Base-by-base conservation (phyloP, 2,113 vertebrate genomes). In the Butastur rufipennis region DNA sequence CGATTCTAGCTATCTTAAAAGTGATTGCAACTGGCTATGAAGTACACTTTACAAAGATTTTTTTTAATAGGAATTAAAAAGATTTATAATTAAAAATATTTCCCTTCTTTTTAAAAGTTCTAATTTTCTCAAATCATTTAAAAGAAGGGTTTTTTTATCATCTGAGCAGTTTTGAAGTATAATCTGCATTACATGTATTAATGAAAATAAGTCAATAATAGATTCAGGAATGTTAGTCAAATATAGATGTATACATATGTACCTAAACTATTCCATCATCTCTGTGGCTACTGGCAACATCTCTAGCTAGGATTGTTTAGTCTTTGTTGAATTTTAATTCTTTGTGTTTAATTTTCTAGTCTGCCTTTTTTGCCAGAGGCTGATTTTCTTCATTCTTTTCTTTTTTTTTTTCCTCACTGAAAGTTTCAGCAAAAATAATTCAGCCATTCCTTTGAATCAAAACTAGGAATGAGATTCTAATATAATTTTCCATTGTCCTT, bases 191-290 rank as follows among this genome's bases (percentile, higher is more conserved):
- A 68, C 17, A 66, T 27, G 0, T 18, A 32, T 48, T 73, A 65
- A 70, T 65, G 13, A 66, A 95, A 68, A 52, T 56, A 82, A 61
- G 19, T 50, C 13, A 79, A 48, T 52, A 40, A 68, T 47, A 59
- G 4, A 32, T 52, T 65, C 16, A 43, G 27, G 10, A 66, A 52
- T 34, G 2, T n/a, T 70, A 77, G 52, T 59, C 5, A 86, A 52
- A 74, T 58, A 77, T 4, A 63, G 1, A 25, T 55, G 29, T 7
- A 75, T 25, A 27, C 0, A 42, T 26, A 48, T 0, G 0, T 56
- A 62, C 8, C 17, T 32, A 79, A 81, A 79, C 0, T n/a, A 16
- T 78, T 87, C 13, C 6, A 13, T 53, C 22, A 25, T 63, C 19
- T 84, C 7, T 74, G 48, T 58, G 23, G 31, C 5, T 66, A 50